Percentiles rank a stretch among this genome's conserved stretches.
These are phyloP conservation scores for Lysandra bellargus DNA, from an alignment of 2,888 invertebrate genomes.

Conservation along the genomic window DNA sequence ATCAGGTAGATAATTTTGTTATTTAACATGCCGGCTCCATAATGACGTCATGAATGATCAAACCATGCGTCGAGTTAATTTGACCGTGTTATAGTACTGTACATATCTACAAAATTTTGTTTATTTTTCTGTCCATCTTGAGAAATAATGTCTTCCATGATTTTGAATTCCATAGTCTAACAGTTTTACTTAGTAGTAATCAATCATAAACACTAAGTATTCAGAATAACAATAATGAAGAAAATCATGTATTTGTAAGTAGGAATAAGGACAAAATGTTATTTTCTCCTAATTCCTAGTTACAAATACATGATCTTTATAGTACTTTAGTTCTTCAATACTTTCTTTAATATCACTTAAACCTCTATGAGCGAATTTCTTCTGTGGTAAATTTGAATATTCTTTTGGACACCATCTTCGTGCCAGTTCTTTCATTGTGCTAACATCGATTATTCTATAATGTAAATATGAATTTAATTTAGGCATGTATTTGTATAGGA, in stretches of 20 bases:
- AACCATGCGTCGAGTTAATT: no score
- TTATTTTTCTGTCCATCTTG: no score
- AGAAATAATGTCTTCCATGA: background rate
- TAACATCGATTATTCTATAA: conserved; percentile 96
- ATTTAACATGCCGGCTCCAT: no score
- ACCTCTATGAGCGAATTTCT: conserved; percentile 85
- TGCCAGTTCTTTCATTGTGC: conserved; percentile 91
- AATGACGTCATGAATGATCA: no score
- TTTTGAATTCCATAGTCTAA: background rate
- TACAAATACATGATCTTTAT: conserved; percentile 84
- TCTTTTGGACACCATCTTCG: conserved; percentile 87
- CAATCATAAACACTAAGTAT: background rate
- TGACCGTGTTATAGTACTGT: no score
- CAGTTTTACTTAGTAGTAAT: background rate
- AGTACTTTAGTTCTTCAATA: conserved; percentile 90
- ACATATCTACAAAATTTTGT: no score
- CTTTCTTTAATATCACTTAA: conserved; percentile 93
- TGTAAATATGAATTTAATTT: conserved; percentile 88
- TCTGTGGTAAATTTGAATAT: conserved; percentile 80
- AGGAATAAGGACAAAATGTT: background rate
- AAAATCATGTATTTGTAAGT: conserved; percentile 81
- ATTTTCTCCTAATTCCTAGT: background rate
- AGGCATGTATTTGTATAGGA: conserved; percentile 92
- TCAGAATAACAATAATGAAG: no score
- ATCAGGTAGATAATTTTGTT: no score